Evolutionary conservation across 2,888 invertebrate genomes (phyloP).

Genomic region (Drosophila setosimentum): DNA sequence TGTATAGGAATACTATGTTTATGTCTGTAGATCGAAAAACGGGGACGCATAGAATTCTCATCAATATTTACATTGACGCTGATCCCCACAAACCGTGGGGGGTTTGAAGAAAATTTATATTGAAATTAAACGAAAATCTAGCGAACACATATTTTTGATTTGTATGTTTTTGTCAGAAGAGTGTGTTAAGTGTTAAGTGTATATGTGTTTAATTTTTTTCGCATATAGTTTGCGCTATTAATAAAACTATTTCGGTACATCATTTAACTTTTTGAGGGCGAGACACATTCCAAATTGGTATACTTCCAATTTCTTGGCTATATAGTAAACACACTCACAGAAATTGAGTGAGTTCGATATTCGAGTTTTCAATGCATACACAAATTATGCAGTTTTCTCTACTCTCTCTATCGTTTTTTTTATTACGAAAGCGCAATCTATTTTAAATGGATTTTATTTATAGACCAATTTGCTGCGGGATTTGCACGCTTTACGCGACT

Average conservation of each 20-base stretch:
- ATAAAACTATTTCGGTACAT: constrained; percentile 64
- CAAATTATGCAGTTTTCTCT: constrained; percentile 30
- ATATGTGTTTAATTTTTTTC: constrained; percentile 34
- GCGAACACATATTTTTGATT: constrained; percentile 20
- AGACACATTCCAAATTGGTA: constrained; percentile 39
- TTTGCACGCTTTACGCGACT: constrained; percentile 37
- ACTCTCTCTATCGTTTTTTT: constrained; percentile 28
- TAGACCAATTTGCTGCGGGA: constrained; percentile 50
- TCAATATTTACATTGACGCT: constrained; percentile 53
- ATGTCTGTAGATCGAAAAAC: constrained; percentile 26
- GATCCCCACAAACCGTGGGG: constrained; percentile 20
- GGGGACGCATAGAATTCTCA: constrained; percentile 31
- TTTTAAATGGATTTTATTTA: constrained; percentile 57
- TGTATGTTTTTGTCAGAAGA: constrained; percentile 35
- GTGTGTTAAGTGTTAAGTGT: constrained; percentile 47
- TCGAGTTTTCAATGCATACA: constrained; percentile 14
- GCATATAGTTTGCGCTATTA: constrained; percentile 71
- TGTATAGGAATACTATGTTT: constrained; percentile 7
- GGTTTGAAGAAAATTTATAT: constrained; percentile 6
- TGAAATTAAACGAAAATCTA: constrained; percentile 32
- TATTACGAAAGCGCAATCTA: constrained; percentile 70
- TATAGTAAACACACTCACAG: constrained; percentile 28
- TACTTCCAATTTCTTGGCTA: constrained; percentile 51
- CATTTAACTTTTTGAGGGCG: constrained; percentile 33
- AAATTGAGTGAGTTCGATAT: constrained; percentile 26